Evolutionary conservation across 2,113 vertebrate species (phyloP).

Genomic region (Hypanus sabinus): DNA sequence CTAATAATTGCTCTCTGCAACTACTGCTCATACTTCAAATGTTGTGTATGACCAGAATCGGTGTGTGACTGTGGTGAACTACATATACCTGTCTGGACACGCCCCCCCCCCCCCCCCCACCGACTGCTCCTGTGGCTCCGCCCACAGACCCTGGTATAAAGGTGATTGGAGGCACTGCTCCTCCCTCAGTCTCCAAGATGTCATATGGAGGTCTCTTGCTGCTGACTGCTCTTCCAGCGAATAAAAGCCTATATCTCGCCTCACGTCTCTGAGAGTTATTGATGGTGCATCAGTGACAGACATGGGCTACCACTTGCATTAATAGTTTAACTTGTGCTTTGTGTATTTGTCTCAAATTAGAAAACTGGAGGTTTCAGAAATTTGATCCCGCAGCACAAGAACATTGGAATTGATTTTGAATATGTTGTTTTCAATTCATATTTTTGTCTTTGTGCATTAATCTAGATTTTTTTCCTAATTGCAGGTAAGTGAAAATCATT

Average conservation of each 20-base stretch:
- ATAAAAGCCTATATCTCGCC: too few relatives aligned
- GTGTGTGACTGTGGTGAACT: too few relatives aligned
- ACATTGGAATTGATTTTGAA: not conserved
- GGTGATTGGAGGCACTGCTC: too few relatives aligned
- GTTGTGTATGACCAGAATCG: not conserved
- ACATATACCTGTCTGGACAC: too few relatives aligned
- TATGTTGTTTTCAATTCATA: not conserved
- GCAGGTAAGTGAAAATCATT: constrained; percentile 29
- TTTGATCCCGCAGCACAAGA: not conserved
- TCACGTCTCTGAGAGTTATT: too few relatives aligned
- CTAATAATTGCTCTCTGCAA: not conserved
- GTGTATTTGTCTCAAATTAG: not conserved
- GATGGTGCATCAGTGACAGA: too few relatives aligned
- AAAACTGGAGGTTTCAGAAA: not conserved
- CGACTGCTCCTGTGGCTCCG: too few relatives aligned
- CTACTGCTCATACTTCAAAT: not conserved
- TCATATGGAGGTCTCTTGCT: too few relatives aligned
- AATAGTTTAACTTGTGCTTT: not conserved
- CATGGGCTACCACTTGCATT: not conserved
- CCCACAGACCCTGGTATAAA: too few relatives aligned
- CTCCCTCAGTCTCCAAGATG: too few relatives aligned
- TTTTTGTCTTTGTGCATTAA: not conserved
- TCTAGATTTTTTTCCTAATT: not conserved
- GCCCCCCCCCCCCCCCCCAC: too few relatives aligned
- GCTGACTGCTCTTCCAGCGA: too few relatives aligned